Base-by-base conservation (phyloP, 2,113 vertebrate species). In the Phalacrocorax pelagicus region DNA sequence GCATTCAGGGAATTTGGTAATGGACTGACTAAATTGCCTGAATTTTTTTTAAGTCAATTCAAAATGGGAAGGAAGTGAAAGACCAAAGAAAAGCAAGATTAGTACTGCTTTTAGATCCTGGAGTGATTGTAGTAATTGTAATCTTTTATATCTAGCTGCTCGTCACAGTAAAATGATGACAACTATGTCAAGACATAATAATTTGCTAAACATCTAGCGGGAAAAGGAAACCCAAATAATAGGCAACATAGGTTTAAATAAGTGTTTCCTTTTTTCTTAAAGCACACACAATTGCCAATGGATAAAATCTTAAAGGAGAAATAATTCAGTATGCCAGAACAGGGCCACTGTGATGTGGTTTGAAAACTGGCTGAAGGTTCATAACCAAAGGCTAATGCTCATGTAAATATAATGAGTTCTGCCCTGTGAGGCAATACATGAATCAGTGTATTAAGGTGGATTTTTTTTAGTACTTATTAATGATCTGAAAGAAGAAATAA, bases 251-350 rank as follows among this genome's bases (percentile, higher is more conserved):
- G 74, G 89, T 83, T 66, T 88, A 66, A 95, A 82, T 61, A 29
- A 85, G 66, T 70, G 54, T 75, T 87, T 97, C 73, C 47, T 91
- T 88, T 90, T 91, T 85, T 94, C 86, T 94, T 72, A 85, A 92
- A 95, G 90, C n/a, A 88, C 70, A 91, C 20, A 49, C 66, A 77
- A 47, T 75, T 91, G 92, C 51, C 74, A 71, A 20, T 44, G 92
- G 84, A 96, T 94, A 94, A 96, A 85, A 96, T 92, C 96, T 92
- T 90, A 87, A 79, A 87, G 80, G 88, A 94, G 89, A 87, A 94
- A 72, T 91, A 94, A 96, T 92, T 91, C 62, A 83, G 67, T 66
- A 36, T 91, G 91, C 89, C 90, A 92, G 86, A 85, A 90, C 12
- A 95, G 62, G 54, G 91, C 46, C 89, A 88, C 91, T 88, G n/a